Conservation (phyloP, 2,797 vertebrate genomes). For the Argentina silus region DNA sequence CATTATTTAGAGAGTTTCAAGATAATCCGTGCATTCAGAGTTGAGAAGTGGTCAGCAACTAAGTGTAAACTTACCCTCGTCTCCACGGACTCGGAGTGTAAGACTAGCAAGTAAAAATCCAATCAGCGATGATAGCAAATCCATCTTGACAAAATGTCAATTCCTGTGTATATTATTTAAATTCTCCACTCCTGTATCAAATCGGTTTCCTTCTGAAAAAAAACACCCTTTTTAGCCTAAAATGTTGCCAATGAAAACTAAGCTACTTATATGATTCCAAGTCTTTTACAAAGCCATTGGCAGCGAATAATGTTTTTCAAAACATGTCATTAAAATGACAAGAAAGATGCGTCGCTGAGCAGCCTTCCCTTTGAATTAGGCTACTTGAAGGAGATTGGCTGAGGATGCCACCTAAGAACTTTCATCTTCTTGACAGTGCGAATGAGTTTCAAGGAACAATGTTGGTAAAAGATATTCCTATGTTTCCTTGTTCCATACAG, state of each 20-base stretch:
- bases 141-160: slow-evolving; percentile 75
- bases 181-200: neutral
- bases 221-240: slow-evolving; percentile 2
- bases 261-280: slow-evolving; percentile 42
- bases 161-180: slow-evolving; percentile 31
- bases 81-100: slow-evolving; percentile 71
- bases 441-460: neutral
- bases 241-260: slow-evolving; percentile 21
- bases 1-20: neutral
- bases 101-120: slow-evolving; percentile 82
- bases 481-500: slow-evolving; percentile 14
- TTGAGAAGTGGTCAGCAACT: slow-evolving; percentile 4
- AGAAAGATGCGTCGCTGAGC: neutral
- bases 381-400: slow-evolving; percentile 27
- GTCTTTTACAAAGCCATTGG: slow-evolving; percentile 43
- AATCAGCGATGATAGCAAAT: slow-evolving; percentile 80
- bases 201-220: neutral
- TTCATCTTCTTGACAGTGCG: slow-evolving; percentile 15
- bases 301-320: slow-evolving; percentile 18
- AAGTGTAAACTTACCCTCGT: slow-evolving; percentile 81
- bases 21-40: slow-evolving; percentile 11
- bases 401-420: slow-evolving; percentile 6
- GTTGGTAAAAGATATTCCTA: slow-evolving; percentile 48
- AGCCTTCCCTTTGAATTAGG: slow-evolving; percentile 24
- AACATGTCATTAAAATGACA: slow-evolving; percentile 44